These are phyloP conservation scores for Euzetes globulus DNA, from an alignment of 2,888 invertebrate species.

Conservation along the genomic window DNA sequence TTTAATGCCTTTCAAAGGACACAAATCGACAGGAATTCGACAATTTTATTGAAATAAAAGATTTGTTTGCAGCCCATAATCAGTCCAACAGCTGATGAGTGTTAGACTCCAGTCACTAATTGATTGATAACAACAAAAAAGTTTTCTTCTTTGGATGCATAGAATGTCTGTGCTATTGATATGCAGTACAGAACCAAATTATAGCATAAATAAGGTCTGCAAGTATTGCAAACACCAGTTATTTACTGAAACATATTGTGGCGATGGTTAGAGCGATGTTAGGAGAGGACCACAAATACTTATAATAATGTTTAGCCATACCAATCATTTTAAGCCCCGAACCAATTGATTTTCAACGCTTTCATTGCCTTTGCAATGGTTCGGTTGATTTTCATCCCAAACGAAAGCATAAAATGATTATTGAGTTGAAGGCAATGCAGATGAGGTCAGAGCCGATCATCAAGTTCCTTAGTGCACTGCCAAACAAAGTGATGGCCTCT, in stretches of 20 bases:
- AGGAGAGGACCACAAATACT: slow-evolving; percentile 14
- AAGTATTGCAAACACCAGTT: slow-evolving; percentile 1
- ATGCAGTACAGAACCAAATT: not conserved
- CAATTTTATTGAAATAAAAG: too few species aligned
- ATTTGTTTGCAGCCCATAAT: not conserved
- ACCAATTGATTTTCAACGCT: slow-evolving; percentile 24
- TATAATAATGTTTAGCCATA: slow-evolving; percentile 10
- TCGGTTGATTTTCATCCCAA: slow-evolving; percentile 1
- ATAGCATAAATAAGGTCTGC: slow-evolving; percentile 9
- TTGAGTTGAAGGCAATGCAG: slow-evolving; percentile 6
- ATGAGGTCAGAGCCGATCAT: not conserved
- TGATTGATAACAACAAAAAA: not conserved
- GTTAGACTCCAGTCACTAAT: too few species aligned
- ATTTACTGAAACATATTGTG: slow-evolving; percentile 25
- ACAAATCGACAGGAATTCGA: too few species aligned
- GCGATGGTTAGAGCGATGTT: not conserved
- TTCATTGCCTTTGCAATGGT: too few species aligned
- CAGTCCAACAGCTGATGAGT: not conserved
- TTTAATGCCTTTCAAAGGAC: too few species aligned
- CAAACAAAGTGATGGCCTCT: not conserved
- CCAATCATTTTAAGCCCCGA: slow-evolving; percentile 1
- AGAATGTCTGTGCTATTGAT: not conserved
- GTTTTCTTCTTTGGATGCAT: not conserved
- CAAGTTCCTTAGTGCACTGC: not conserved
- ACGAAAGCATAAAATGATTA: not conserved